Percentiles rank a stretch among this genome's conserved stretches.
Evolutionary conservation across 2,113 vertebrate species (phyloP).

Genomic region (Cricetomys ansorgei): DNA sequence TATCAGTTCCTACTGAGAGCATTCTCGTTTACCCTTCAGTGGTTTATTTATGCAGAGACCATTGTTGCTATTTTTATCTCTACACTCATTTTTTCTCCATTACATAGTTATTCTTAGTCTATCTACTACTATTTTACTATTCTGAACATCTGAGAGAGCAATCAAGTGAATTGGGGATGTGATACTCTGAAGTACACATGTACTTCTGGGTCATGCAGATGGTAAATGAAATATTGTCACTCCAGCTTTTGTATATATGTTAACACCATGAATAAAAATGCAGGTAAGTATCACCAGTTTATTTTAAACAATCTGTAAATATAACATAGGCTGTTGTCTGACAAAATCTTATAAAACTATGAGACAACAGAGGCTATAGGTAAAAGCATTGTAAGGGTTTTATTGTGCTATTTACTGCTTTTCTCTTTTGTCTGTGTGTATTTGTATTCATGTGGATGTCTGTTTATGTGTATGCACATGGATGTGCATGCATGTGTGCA

Average conservation of each 20-base stretch:
- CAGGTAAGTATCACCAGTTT: neutral
- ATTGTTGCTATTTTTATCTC: conserved; percentile 44
- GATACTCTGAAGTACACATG: neutral
- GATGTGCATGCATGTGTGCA: neutral
- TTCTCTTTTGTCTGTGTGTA: neutral
- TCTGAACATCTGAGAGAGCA: neutral
- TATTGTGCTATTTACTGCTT: neutral
- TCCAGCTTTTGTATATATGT: neutral
- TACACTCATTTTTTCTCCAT: neutral
- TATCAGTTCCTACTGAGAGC: neutral
- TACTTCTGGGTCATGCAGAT: neutral
- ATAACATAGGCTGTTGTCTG: neutral
- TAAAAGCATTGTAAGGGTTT: neutral
- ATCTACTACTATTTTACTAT: neutral
- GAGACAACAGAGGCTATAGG: neutral
- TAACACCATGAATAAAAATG: neutral
- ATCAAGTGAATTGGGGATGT: neutral
- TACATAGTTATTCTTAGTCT: neutral
- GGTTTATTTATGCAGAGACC: neutral
- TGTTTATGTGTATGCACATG: no score
- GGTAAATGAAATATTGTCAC: neutral
- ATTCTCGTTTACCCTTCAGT: neutral
- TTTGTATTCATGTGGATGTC: neutral
- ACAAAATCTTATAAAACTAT: neutral
- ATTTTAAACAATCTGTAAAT: neutral